Base-by-base conservation (phyloP, 1,140 invertebrate genomes). In the Heliothis subflexa region DNA sequence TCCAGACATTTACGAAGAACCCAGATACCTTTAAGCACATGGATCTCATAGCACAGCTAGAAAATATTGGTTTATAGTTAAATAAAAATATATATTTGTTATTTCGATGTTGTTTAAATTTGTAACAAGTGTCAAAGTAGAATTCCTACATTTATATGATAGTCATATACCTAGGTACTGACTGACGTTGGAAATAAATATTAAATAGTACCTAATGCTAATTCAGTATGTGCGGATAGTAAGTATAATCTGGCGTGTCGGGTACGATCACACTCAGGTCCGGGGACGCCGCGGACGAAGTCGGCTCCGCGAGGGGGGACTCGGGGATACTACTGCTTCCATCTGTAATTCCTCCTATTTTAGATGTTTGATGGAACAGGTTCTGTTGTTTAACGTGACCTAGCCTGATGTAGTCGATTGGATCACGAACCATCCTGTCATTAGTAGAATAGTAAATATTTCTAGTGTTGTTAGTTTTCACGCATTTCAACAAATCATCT, bases 21-120 rank as follows among this genome's bases (percentile, higher is more conserved):
- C 97, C 98, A 7, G 95, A 97, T 86, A 94, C 96, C 55, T 99
- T 98, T 88, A 97, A 97, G 83, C 97, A 98, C 85, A 97, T 96
- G 96, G 97, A 98, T 90, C 95, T 99, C 13, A 96, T 99, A 79
- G 93, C 96, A 68, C 96, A 98, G 87, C 95, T 98, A 80, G 97
- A 98, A 96, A 97, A 96, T 87, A 95, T 97, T 81, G 54, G 52
- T 55, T 70, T 81, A n/a, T 73, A 79, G 33, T 75, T 77, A 18
- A 68, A 72, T 75, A 81, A 78, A 62, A 78, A 50, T 40, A 9
- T 40, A 40, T 40, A 40, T 7, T 40, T 40, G 9, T 40, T 40
- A 9, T 40, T 40, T 40, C 33, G 9, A 52, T 62, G 10, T 33
- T 40, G 14, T 62, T 75, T 61, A 1, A 62, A 64, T 75, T 25